phyloP scores from a whole-genome alignment of 2,797 vertebrate species.

The Falco novaeseelandiae region DNA sequence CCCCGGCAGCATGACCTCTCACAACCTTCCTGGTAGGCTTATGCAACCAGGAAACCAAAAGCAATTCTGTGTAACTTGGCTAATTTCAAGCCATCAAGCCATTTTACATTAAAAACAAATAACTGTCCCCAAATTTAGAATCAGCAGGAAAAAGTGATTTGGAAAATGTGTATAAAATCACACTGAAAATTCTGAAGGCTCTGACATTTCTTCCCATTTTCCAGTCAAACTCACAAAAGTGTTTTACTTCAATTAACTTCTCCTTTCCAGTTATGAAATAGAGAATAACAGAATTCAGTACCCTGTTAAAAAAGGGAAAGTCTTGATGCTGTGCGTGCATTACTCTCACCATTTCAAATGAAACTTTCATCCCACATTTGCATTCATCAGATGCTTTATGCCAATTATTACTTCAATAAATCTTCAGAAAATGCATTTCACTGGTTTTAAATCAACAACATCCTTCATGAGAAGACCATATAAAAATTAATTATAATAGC shows the following conservation, averaged over 20 bases:
- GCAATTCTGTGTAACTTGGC: conserved; percentile 21
- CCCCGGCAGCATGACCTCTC: conserved; percentile 10
- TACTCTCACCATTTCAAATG: neutral
- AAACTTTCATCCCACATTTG: neutral
- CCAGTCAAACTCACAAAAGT: neutral
- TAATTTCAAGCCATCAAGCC: neutral
- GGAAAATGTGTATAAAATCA: neutral
- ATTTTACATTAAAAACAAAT: conserved; percentile 16
- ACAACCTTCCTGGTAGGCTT: conserved; percentile 57
- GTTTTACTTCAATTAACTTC: neutral
- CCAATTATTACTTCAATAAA: neutral
- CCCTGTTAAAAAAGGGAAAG: neutral
- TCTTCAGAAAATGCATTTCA: neutral
- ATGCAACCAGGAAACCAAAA: conserved; percentile 45
- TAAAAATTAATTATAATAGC: conserved; percentile 43
- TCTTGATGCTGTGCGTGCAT: neutral
- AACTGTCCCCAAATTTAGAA: neutral
- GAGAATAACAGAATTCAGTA: neutral
- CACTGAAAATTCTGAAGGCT: neutral
- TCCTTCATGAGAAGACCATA: neutral
- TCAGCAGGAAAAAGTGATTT: neutral
- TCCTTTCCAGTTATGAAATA: neutral
- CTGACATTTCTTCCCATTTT: neutral
- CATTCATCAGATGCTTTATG: neutral
- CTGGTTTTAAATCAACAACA: neutral